These are phyloP conservation scores for Ganaspis brasiliensis DNA, from an alignment of 2,888 invertebrate species.

Conservation along the genomic window DNA sequence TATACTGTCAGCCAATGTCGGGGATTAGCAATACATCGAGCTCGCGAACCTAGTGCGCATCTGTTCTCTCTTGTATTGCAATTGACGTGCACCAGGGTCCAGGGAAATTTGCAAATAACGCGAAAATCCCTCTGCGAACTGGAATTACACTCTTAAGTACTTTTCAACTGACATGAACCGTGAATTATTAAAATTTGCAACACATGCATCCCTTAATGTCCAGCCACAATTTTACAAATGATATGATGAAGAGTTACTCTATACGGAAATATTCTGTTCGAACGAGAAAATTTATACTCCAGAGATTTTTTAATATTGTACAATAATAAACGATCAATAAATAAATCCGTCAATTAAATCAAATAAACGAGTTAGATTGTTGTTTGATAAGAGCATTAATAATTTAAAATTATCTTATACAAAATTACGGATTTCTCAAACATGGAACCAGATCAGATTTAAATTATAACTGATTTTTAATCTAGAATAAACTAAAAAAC, in stretches of 20 bases:
- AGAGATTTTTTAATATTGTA: too few species aligned
- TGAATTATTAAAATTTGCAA: constrained; percentile 15
- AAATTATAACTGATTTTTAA: too few species aligned
- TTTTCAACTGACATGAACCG: neutral
- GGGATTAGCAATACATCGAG: constrained; percentile 79
- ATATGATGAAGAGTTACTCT: neutral
- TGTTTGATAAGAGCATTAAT: too few species aligned
- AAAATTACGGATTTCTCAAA: too few species aligned
- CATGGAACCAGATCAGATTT: too few species aligned
- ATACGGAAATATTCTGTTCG: too few species aligned
- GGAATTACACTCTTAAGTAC: constrained; percentile 27
- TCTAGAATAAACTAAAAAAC: too few species aligned
- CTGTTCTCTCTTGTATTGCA: constrained; percentile 74
- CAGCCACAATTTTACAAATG: constrained; percentile 1
- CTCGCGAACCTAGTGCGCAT: constrained; percentile 78
- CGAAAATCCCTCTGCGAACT: constrained; percentile 66
- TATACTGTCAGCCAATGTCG: constrained; percentile 78
- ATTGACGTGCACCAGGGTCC: constrained; percentile 58
- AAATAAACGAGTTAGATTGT: too few species aligned
- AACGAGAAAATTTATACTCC: too few species aligned
- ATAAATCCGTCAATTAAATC: too few species aligned
- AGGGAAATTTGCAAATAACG: constrained; percentile 74
- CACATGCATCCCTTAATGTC: neutral
- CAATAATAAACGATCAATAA: too few species aligned
- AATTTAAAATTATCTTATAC: too few species aligned